phyloP scores from a whole-genome alignment of 92 coral and sea anemone species.

The Meandrina meandrites region DNA sequence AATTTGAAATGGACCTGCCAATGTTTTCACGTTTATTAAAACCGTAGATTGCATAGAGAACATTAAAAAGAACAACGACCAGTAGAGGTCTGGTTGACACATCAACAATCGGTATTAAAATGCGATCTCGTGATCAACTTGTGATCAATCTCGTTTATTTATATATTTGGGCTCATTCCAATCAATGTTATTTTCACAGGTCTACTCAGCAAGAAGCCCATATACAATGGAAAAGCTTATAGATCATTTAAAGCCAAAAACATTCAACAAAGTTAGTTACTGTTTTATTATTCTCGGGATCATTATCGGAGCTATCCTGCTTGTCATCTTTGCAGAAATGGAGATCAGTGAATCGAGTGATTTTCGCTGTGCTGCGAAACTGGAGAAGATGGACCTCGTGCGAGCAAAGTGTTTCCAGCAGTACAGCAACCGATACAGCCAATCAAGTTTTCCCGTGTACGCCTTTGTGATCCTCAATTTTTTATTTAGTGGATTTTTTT shows the following conservation, averaged over 20 bases:
- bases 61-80: no score
- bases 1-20: no score
- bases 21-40: no score
- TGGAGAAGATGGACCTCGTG: neutral
- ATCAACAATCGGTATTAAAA: no score
- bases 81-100: no score
- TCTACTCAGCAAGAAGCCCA: no score
- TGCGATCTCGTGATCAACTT: no score
- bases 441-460: neutral
- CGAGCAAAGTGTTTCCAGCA: slow-evolving; percentile 5
- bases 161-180: no score
- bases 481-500: neutral
- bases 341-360: neutral
- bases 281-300: neutral
- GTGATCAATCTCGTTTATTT: no score
- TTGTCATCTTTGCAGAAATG: neutral
- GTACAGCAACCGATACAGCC: neutral
- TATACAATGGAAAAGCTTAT: neutral
- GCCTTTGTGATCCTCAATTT: slow-evolving; percentile 19
- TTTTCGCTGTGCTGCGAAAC: neutral
- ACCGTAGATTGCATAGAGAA: no score
- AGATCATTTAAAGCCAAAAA: neutral
- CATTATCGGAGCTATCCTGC: neutral
- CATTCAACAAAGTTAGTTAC: neutral
- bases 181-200: no score